A percentile compares a stretch with the other conserved stretches of the same genome.
Conservation (phyloP, 1,140 invertebrate species). For the Platyscapa corneri region DNA sequence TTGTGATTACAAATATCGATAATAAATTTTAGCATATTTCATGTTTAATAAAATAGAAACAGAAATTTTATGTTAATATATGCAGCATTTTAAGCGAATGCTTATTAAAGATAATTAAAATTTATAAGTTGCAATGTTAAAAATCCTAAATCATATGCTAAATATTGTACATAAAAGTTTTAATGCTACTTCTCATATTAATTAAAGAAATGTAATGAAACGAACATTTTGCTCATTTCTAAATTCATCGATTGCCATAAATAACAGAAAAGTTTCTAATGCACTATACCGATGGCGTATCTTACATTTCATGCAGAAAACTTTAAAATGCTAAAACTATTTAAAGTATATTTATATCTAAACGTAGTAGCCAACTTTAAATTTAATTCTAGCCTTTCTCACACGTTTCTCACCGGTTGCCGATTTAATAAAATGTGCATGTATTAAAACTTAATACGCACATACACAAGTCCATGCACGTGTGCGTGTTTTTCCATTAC, state of each 20-base stretch:
- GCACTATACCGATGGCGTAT: constrained; percentile 3
- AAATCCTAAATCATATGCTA: not conserved
- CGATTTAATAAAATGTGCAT: not conserved
- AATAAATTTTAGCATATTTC: not conserved
- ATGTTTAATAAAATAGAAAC: not conserved
- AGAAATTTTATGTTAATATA: not conserved
- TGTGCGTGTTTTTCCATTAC: not conserved
- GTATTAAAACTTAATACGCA: not conserved
- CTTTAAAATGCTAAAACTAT: constrained; percentile 37
- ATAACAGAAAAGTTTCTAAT: constrained; percentile 31
- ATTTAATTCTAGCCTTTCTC: constrained; percentile 59
- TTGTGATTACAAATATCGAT: no score
- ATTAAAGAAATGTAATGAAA: constrained; percentile 17
- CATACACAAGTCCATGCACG: not conserved
- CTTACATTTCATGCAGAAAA: constrained; percentile 8
- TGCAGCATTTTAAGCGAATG: not conserved
- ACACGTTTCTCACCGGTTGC: constrained; percentile 49
- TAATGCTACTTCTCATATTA: not conserved
- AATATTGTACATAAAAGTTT: not conserved
- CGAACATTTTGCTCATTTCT: constrained; percentile 13
- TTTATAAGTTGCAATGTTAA: not conserved
- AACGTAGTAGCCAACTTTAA: not conserved
- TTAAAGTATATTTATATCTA: not conserved
- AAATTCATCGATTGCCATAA: constrained; percentile 6
- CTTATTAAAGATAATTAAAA: not conserved